These are phyloP conservation scores for Ornithorhynchus anatinus DNA, from an alignment of 2,113 vertebrate genomes.

Conservation along the genomic window DNA sequence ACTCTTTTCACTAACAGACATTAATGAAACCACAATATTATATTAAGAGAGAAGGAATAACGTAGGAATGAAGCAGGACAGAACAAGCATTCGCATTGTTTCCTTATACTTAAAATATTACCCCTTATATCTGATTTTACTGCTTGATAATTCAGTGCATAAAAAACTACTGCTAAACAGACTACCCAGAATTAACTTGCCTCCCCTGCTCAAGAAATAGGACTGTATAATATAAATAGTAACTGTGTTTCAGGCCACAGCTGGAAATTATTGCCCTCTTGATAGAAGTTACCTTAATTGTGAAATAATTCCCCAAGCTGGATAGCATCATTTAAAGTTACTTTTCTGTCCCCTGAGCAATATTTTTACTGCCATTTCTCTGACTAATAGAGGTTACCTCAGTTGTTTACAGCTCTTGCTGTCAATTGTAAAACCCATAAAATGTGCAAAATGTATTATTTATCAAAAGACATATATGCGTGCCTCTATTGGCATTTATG, in stretches of 20 bases:
- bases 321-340: constrained; percentile 42
- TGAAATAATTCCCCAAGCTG: constrained; percentile 41
- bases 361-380: constrained; percentile 21
- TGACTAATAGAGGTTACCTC: constrained; percentile 23
- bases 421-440: constrained; percentile 48
- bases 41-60: too few species aligned
- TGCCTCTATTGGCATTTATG: constrained; percentile 33
- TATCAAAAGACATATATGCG: constrained; percentile 39
- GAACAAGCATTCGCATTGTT: too few species aligned
- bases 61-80: too few species aligned
- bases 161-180: constrained; percentile 1
- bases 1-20: too few species aligned
- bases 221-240: constrained; percentile 4
- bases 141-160: constrained; percentile 28
- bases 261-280: constrained; percentile 59
- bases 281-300: constrained; percentile 46
- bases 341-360: constrained; percentile 38
- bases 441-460: constrained; percentile 52
- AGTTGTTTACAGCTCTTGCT: constrained; percentile 44
- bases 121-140: constrained; percentile 28
- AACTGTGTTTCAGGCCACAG: constrained; percentile 46
- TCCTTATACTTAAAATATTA: constrained; percentile 36
- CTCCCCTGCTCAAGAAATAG: constrained; percentile 35
- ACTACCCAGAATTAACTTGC: constrained; percentile 32
- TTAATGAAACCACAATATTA: too few species aligned